Percentiles rank a stretch among this genome's conserved stretches.
phyloP scores from a whole-genome alignment of 1,140 invertebrate species.

The Chironomus tepperi region DNA sequence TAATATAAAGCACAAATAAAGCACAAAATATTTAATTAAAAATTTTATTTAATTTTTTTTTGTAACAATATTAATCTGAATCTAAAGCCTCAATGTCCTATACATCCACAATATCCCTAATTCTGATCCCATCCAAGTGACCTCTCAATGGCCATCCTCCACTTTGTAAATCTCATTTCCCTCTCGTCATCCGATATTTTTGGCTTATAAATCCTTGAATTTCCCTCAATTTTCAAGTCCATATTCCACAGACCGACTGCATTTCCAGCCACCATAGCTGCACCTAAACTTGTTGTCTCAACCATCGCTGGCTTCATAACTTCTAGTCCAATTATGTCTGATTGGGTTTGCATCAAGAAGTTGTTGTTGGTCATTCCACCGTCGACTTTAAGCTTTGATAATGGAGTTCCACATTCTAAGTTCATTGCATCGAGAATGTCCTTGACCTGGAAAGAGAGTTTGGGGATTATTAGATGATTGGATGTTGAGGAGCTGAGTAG shows the following conservation, averaged over 20 bases:
- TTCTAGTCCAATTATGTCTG: conserved; percentile 47
- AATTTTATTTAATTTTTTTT: too few relatives aligned
- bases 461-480: too few relatives aligned
- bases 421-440: conserved; percentile 83
- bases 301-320: conserved; percentile 66
- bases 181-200: conserved; percentile 59
- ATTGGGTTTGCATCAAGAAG: conserved; percentile 70
- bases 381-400: conserved; percentile 72
- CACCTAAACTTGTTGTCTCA: conserved; percentile 76
- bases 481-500: too few relatives aligned
- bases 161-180: conserved; percentile 62
- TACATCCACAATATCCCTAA: neutral
- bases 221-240: conserved; percentile 39
- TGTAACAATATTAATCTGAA: too few relatives aligned
- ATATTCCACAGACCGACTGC: conserved; percentile 53
- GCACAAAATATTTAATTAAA: too few relatives aligned
- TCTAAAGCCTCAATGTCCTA: neutral
- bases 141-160: conserved; percentile 76
- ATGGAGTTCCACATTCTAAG: conserved; percentile 67
- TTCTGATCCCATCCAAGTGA: conserved; percentile 66
- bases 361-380: conserved; percentile 87
- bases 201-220: conserved; percentile 56
- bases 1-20: too few relatives aligned
- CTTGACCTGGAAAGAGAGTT: conserved; percentile 43
- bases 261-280: conserved; percentile 70